Percentiles rank a stretch among this genome's conserved stretches.
phyloP scores from a whole-genome alignment of 2,113 vertebrate species.

The Boleophthalmus pectinirostris region DNA sequence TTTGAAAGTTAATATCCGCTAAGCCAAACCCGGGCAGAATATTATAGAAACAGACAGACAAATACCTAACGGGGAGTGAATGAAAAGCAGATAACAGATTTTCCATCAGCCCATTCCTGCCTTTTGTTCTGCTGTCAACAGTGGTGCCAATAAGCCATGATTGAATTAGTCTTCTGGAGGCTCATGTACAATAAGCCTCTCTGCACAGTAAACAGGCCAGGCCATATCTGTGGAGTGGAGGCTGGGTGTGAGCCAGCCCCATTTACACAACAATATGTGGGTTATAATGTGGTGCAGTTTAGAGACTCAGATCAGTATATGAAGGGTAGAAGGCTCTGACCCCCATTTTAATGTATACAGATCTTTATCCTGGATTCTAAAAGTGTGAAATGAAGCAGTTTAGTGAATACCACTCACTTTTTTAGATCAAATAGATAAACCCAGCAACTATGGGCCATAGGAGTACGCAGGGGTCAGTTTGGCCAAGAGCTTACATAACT shows the following conservation, averaged over 20 bases:
- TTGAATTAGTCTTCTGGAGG: constrained; percentile 64
- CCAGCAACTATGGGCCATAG: not conserved
- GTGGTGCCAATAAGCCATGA: constrained; percentile 65
- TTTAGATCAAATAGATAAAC: not conserved
- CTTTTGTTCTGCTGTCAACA: constrained; percentile 67
- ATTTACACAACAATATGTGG: constrained; percentile 65
- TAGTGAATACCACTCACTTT: not conserved
- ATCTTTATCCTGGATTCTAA: constrained; percentile 48
- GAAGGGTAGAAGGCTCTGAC: constrained; percentile 19
- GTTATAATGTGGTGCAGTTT: constrained; percentile 42
- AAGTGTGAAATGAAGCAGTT: constrained; percentile 13
- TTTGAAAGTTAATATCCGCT: constrained; percentile 3
- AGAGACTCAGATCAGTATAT: constrained; percentile 25
- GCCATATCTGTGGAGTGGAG: constrained; percentile 41
- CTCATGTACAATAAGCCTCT: constrained; percentile 36
- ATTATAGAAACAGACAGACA: constrained; percentile 47
- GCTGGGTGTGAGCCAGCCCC: constrained; percentile 55
- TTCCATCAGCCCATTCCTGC: constrained; percentile 43
- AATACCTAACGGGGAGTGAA: constrained; percentile 49
- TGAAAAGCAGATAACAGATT: constrained; percentile 60
- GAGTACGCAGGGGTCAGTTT: not conserved
- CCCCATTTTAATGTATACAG: constrained; percentile 50
- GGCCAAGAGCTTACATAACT: not conserved
- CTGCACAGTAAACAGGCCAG: constrained; percentile 58
- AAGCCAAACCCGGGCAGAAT: constrained; percentile 30